These are phyloP conservation scores for Etheostoma cragini DNA, from an alignment of 2,113 vertebrate genomes.

Conservation along the genomic window DNA sequence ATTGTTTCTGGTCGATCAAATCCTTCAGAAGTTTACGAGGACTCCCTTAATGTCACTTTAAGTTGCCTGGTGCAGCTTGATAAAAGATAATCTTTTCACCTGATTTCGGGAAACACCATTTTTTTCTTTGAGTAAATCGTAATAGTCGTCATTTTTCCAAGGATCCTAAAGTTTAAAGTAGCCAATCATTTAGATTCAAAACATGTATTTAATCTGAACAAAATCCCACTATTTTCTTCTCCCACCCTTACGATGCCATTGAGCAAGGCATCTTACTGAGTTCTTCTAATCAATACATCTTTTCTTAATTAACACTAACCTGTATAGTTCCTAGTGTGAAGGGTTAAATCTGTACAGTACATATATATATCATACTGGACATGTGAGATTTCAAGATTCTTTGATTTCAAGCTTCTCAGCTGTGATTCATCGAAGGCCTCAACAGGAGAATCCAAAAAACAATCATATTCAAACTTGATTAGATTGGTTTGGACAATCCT, in stretches of 20 bases:
- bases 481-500: conserved; percentile 12
- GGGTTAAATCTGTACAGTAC: neutral
- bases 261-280: neutral
- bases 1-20: neutral
- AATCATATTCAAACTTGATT: neutral
- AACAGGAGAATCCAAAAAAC: conserved; percentile 26
- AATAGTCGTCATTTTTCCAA: neutral
- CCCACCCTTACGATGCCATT: neutral
- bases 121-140: neutral
- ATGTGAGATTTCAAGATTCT: neutral
- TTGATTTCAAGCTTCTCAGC: conserved; percentile 36
- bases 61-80: neutral
- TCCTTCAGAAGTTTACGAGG: neutral
- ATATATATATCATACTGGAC: neutral
- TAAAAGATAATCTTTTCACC: neutral
- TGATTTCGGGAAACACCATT: neutral
- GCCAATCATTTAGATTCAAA: neutral
- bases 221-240: neutral
- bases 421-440: conserved; percentile 49
- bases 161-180: neutral
- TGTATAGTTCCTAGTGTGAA: neutral
- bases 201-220: neutral
- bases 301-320: neutral
- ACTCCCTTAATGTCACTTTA: neutral
- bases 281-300: too few relatives aligned